Evolutionary conservation across 2,797 vertebrate genomes (phyloP).

Genomic region (Sus cebifrons): DNA sequence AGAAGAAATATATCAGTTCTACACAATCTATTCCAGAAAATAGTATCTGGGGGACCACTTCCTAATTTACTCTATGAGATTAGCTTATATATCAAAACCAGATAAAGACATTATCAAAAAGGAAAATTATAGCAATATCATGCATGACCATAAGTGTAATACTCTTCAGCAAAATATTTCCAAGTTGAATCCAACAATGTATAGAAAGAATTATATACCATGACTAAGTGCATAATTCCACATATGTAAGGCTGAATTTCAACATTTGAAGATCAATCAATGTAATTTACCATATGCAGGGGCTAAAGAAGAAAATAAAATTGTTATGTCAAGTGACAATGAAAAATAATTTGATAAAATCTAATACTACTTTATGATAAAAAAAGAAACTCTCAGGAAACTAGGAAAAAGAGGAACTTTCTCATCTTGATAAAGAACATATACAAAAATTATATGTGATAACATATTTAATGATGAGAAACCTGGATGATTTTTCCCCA

Average conservation of each 20-base stretch:
- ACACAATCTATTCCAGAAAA: not conserved
- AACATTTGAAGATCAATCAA: too few relatives aligned
- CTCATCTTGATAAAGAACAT: not conserved
- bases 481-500: not conserved
- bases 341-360: not conserved
- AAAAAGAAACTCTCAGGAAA: not conserved
- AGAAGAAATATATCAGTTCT: not conserved
- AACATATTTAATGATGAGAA: not conserved
- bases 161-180: too few relatives aligned
- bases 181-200: too few relatives aligned
- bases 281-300: not conserved
- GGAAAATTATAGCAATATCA: not conserved
- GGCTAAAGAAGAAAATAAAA: not conserved
- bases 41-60: not conserved
- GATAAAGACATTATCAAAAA: not conserved
- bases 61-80: too few relatives aligned
- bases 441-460: not conserved
- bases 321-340: not conserved
- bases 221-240: too few relatives aligned
- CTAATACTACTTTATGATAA: not conserved
- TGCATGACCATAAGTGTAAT: too few relatives aligned
- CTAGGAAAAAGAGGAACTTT: not conserved
- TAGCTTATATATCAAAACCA: not conserved
- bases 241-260: too few relatives aligned
- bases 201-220: too few relatives aligned